Percentiles rank a stretch among this genome's conserved stretches.
Conservation (phyloP, 2,113 vertebrate species). For the Etia nguti region DNA sequence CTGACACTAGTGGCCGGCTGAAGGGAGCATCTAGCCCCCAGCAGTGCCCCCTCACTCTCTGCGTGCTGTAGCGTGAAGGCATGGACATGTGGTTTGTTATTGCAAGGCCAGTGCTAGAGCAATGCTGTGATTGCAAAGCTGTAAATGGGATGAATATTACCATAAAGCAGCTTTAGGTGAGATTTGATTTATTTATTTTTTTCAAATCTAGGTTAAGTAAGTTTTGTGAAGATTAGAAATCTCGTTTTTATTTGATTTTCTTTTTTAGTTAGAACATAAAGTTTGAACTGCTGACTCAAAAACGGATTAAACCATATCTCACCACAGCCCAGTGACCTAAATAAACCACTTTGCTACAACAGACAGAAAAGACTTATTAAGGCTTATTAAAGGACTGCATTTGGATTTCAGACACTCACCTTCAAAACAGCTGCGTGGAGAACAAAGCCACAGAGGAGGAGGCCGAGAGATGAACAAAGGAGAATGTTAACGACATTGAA, state of each 20-base stretch:
- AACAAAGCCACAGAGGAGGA: background rate
- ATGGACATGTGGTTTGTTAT: conserved; percentile 62
- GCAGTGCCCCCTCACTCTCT: conserved; percentile 78
- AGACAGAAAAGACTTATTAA: background rate
- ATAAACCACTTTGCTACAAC: background rate
- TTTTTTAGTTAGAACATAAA: conserved; percentile 7
- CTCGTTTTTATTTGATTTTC: background rate
- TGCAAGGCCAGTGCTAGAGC: conserved; percentile 40
- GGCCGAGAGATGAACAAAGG: conserved; percentile 33
- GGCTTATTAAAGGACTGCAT: background rate
- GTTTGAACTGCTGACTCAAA: conserved; percentile 1
- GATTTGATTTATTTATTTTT: conserved; percentile 24
- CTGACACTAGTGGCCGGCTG: conserved; percentile 60
- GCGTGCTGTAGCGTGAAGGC: conserved; percentile 82
- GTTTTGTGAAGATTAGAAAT: conserved; percentile 8
- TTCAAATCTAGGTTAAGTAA: background rate
- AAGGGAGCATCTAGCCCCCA: conserved; percentile 68
- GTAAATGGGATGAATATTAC: conserved; percentile 21
- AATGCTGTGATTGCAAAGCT: conserved; percentile 28
- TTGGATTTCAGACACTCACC: conserved; percentile 61
- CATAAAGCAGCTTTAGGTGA: conserved; percentile 32
- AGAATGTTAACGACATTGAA: conserved; percentile 10
- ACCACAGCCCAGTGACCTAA: conserved; percentile 9
- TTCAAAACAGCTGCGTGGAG: conserved; percentile 65
- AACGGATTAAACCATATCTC: conserved; percentile 34